Percentiles rank a stretch among this genome's conserved stretches.
phyloP scores from a whole-genome alignment of 2,113 vertebrate genomes.

The Acinonyx jubatus region DNA sequence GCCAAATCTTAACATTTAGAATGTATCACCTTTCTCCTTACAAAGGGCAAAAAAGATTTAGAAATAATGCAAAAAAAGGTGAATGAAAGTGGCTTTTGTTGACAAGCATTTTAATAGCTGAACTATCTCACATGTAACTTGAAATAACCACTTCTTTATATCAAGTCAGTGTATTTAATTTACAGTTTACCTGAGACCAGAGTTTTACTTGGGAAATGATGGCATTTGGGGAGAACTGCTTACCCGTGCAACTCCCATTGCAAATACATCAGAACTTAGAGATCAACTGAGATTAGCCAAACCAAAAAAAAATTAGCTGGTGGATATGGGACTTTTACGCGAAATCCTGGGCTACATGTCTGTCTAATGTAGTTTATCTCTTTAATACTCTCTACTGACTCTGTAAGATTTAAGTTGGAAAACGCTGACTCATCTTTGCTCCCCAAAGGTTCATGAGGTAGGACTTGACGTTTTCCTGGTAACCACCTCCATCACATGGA shows the following conservation, averaged over 20 bases:
- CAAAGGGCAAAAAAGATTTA: background rate
- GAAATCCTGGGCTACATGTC: background rate
- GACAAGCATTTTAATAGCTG: background rate
- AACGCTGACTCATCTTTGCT: constrained; percentile 22
- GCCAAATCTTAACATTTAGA: constrained; percentile 26
- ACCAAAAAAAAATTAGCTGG: background rate
- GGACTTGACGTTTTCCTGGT: constrained; percentile 13
- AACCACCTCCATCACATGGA: background rate
- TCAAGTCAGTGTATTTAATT: background rate
- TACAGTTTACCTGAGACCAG: background rate
- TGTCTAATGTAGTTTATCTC: background rate
- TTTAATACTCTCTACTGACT: background rate
- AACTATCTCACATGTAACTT: background rate
- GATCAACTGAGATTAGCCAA: background rate
- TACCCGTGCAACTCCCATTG: background rate
- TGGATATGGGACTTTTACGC: background rate
- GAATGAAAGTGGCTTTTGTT: constrained; percentile 10
- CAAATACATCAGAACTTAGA: background rate
- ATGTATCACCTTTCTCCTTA: constrained; percentile 29
- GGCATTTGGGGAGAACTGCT: background rate
- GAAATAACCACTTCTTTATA: background rate
- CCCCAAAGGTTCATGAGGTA: constrained; percentile 26
- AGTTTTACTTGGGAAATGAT: constrained; percentile 26
- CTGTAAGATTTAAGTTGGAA: constrained; percentile 39
- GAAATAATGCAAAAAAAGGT: constrained; percentile 15